Percentiles rank a stretch among this genome's conserved stretches.
These are phyloP conservation scores for Xanthorhoe designata DNA, from an alignment of 2,888 invertebrate genomes.

Conservation along the genomic window DNA sequence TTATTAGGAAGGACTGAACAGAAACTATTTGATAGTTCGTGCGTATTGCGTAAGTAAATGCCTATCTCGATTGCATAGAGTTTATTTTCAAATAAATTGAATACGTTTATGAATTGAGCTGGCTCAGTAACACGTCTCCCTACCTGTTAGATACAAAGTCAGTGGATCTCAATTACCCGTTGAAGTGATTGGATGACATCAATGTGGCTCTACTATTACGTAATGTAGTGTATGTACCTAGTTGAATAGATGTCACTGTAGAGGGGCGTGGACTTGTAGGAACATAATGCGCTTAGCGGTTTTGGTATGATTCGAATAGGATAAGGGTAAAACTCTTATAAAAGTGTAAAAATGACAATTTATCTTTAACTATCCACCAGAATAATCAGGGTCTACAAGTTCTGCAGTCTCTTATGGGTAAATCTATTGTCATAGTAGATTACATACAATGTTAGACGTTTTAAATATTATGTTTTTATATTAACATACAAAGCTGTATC, in stretches of 20 bases:
- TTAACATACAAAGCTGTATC: too few relatives aligned
- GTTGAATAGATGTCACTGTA: background rate
- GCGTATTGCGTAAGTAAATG: conserved; percentile 5
- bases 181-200: conserved; percentile 18
- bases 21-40: background rate
- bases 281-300: background rate
- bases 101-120: background rate
- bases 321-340: background rate
- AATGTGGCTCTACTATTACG: background rate
- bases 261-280: background rate
- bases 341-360: too few relatives aligned
- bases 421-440: too few relatives aligned
- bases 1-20: conserved; percentile 15
- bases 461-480: too few relatives aligned
- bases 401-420: too few relatives aligned
- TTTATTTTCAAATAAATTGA: conserved; percentile 10
- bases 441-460: too few relatives aligned
- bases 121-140: background rate
- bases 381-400: too few relatives aligned
- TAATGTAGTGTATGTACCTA: background rate
- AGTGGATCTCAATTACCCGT: conserved; percentile 10
- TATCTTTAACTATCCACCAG: too few relatives aligned
- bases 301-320: too few relatives aligned
- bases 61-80: conserved; percentile 16
- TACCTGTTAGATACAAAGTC: background rate